Conservation (phyloP, 2,888 invertebrate species). For the Incurvaria masculella region DNA sequence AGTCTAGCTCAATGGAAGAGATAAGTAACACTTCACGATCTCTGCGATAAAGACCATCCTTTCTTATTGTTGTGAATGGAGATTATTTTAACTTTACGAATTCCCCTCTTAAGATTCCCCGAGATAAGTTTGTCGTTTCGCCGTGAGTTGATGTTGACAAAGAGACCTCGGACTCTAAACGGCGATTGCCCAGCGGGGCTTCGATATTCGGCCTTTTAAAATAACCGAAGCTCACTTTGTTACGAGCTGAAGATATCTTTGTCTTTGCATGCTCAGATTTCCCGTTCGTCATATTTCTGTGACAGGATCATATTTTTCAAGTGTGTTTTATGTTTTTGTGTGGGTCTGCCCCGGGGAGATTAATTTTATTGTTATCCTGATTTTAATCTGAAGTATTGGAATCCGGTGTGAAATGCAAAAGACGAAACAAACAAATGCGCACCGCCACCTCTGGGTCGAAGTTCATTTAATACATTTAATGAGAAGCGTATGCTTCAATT, state of each 20-base stretch:
- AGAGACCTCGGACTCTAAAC: neutral
- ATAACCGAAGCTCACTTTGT: neutral
- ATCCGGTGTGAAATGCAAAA: too few species aligned
- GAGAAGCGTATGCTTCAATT: too few species aligned
- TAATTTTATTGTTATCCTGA: too few species aligned
- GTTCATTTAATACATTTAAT: too few species aligned
- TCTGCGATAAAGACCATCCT: neutral
- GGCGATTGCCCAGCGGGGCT: neutral
- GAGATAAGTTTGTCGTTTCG: neutral
- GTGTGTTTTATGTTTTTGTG: neutral
- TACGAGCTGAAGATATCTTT: neutral
- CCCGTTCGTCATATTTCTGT: neutral
- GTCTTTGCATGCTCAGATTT: neutral
- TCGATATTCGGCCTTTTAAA: neutral
- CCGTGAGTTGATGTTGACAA: neutral
- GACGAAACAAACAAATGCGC: too few species aligned
- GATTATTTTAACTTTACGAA: neutral
- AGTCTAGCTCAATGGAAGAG: neutral
- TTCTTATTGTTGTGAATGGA: neutral
- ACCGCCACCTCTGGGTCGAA: too few species aligned
- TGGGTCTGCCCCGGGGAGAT: neutral
- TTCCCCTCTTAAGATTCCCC: neutral
- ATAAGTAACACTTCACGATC: neutral
- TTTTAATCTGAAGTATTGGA: too few species aligned
- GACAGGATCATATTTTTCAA: neutral